Base-by-base conservation (phyloP, 2,113 vertebrate genomes). In the Gasterosteus aculeatus region DNA sequence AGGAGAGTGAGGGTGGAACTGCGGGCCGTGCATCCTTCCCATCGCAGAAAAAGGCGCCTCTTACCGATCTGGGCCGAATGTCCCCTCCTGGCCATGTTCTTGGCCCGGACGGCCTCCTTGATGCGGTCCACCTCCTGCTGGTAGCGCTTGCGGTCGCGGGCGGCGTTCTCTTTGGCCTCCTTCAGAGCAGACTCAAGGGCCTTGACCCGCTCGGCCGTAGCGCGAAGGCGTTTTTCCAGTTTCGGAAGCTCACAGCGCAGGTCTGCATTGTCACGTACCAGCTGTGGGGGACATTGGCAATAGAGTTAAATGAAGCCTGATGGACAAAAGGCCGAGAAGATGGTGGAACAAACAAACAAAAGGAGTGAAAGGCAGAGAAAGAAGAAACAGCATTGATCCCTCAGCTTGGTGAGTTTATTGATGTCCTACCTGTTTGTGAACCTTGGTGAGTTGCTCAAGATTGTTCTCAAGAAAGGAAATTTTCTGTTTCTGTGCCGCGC, bases 391-490 rank as follows among this genome's bases (percentile, higher is more conserved):
- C 15, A 31, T 2, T 39, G 0, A 42, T 44, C 16, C 15, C 29
- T 57, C 26, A 10, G 59, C 2, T 0, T 5, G 62, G 9, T 19
- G 35, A 38, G 11, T 10, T 3, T 9, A 0, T 47, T 18, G 8
- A 29, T 47, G 15, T 38, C 66, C 15, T 92, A 99, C 98, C 97
- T 99, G 98, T 86, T 99, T 99, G 91, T 99, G 98, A 88, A 99
- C 98, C 84, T 98, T 98, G 75, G 98, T 99, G 88, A 99, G 98
- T 41, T 99, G 98, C 72, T 99, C 98, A 83, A 99, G 96, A 89
- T 99, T 99, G 95, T 99, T 99, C 90, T 98, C 98, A 81, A 98
- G 96, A 89, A 99, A 99, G 87, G 97, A 98, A 66, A 99, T 98
- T 85, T 99, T 99, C 89, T 99, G 97, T 64, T 99, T 99, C 78